phyloP scores from a whole-genome alignment of 2,888 invertebrate species.

The Pseudococcus jackbeardsleyi region DNA sequence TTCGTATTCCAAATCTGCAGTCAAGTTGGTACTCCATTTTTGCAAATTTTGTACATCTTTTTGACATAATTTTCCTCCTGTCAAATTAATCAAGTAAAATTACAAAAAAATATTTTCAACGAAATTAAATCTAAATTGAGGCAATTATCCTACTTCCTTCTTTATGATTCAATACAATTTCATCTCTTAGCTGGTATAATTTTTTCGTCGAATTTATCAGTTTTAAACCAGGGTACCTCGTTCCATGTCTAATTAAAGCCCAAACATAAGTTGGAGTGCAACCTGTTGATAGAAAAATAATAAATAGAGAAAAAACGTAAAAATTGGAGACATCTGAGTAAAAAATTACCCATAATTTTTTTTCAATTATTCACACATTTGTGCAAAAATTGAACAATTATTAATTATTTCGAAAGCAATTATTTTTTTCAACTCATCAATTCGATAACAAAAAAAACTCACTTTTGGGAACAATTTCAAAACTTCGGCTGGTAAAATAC shows the following conservation, averaged over 20 bases:
- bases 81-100: not conserved
- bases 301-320: too few species aligned
- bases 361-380: not conserved
- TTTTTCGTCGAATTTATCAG: not conserved
- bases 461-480: not conserved
- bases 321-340: too few species aligned
- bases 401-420: not conserved
- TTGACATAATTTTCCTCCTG: constrained; percentile 43
- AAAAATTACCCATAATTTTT: too few species aligned
- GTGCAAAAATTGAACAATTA: not conserved
- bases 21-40: constrained; percentile 35
- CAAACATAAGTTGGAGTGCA: constrained; percentile 82
- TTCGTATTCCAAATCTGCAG: not conserved
- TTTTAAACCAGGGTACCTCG: constrained; percentile 70
- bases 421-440: not conserved
- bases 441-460: not conserved
- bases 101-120: not conserved
- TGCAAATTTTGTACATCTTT: constrained; percentile 18
- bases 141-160: not conserved
- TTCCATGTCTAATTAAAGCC: constrained; percentile 79
- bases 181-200: not conserved
- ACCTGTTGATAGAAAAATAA: constrained; percentile 71
- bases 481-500: not conserved
- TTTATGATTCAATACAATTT: constrained; percentile 34
- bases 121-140: not conserved